Evolutionary conservation across 2,888 invertebrate genomes (phyloP), one percentile per base, ranked within the genome.

Genomic region (Timema cristinae): DNA sequence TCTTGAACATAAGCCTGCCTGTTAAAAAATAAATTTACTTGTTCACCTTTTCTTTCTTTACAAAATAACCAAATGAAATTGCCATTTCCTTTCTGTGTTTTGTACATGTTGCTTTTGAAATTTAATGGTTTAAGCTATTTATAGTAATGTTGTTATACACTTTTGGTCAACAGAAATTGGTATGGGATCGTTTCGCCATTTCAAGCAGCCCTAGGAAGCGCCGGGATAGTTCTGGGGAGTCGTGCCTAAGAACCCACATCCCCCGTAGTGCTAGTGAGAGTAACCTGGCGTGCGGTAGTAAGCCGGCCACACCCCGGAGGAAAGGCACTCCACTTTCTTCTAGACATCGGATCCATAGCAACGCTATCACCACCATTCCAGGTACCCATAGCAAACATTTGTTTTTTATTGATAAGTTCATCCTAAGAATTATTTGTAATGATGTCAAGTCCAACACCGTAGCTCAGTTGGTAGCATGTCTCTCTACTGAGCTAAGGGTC

Each of bases 201-300:
- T 50, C 68, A 49, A 67, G 70, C 32, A 71, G 72, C 67, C 76
- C 74, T 10, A 66, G 78, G 50, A 77, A 76, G 48, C 73, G 77
- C 61, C 75, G 76, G 66, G 75, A 77, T 72, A 79, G 79, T 72
- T 75, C 77, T 11, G 77, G 77, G 56, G 76, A 77, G 13, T 52
- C 56, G 16, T 75, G 76, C 11, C 75, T 75, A n/a, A 76, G 59
- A 5, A 49, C 47, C 10, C 69, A 69, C 50, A 50, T 83, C 72
- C 81, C 82, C 66, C 83, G 87, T 73, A 87, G 87, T 76, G 85
- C 84, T 73, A 88, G 88, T 77, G 88, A 88, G 77, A 86, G 86
- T 0, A 87, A 85, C 77, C 78, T 88, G 59, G 56, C 73, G 7
- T 50, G 56, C 52, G 32, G 32, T 32, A 67, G 73, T 9, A 67